Conservation (phyloP, 2,797 vertebrate genomes). For the Catharus ustulatus region DNA sequence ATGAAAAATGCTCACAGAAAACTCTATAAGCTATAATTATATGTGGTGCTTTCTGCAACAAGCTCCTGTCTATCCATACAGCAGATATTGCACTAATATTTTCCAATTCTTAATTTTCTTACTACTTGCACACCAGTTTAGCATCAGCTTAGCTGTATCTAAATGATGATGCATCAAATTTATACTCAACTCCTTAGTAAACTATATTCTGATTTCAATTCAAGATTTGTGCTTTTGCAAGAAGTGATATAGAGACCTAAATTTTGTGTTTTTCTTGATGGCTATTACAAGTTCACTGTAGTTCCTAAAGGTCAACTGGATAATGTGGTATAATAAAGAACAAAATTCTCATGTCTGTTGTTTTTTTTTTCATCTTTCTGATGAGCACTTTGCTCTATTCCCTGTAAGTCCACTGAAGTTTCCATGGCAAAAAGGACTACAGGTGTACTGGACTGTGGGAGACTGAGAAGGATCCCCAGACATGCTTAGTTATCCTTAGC, state of each 20-base stretch:
- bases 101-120: background rate
- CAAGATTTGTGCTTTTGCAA: background rate
- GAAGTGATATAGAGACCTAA: background rate
- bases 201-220: background rate
- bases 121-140: background rate
- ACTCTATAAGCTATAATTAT: background rate
- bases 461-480: background rate
- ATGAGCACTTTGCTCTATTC: background rate
- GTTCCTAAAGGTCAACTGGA: background rate
- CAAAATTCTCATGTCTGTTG: background rate
- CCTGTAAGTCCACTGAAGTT: background rate
- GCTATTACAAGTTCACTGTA: accelerated
- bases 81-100: background rate
- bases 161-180: background rate
- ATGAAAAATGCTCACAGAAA: background rate
- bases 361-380: accelerated
- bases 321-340: background rate
- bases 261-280: background rate
- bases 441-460: background rate
- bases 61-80: background rate
- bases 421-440: background rate
- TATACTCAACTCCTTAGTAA: background rate
- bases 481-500: background rate
- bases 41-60: background rate
- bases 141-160: background rate